phyloP scores from a whole-genome alignment of 2,797 vertebrate species.

The Trematomus bernacchii region DNA sequence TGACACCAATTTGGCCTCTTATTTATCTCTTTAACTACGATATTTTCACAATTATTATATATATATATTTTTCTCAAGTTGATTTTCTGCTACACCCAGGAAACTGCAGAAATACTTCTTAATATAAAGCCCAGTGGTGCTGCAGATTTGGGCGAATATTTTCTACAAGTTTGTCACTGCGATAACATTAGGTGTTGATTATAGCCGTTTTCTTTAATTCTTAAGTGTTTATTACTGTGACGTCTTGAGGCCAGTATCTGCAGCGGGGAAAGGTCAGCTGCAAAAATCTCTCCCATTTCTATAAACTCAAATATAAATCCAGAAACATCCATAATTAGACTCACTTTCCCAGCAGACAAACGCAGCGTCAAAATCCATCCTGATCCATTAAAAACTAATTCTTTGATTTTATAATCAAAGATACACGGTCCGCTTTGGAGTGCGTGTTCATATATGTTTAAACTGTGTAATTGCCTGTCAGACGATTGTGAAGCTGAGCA shows the following conservation, averaged over 20 bases:
- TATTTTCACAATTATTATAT: not conserved
- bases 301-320: conserved; percentile 14
- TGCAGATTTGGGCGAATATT: not conserved
- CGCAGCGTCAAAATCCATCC: not conserved
- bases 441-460: conserved; percentile 56
- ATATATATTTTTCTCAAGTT: not conserved
- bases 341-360: conserved; percentile 39
- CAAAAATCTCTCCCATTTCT: not conserved
- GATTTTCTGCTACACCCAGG: not conserved
- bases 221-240: not conserved
- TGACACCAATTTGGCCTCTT: not conserved
- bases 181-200: not conserved
- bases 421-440: conserved; percentile 16
- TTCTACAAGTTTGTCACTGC: not conserved
- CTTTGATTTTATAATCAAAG: conserved; percentile 6
- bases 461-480: conserved; percentile 68
- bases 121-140: not conserved
- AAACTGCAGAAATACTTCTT: not conserved
- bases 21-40: not conserved
- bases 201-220: not conserved
- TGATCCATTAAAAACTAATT: conserved; percentile 30
- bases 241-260: not conserved
- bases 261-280: not conserved
- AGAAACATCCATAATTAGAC: conserved; percentile 30
- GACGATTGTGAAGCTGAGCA: conserved; percentile 34